phyloP scores from a whole-genome alignment of 2,797 vertebrate genomes.

The Rhinogobio ventralis region DNA sequence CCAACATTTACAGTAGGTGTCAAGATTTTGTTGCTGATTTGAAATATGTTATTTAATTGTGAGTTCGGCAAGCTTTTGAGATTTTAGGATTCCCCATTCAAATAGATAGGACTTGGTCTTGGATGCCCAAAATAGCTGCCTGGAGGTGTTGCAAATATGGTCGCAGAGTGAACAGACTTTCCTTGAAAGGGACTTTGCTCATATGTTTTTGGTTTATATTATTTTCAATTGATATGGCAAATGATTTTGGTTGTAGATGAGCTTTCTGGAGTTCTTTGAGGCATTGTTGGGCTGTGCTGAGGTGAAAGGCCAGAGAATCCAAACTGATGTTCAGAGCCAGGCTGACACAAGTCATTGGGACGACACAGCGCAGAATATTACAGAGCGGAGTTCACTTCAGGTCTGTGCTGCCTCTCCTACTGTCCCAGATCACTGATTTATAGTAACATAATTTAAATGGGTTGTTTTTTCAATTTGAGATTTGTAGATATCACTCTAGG shows the following conservation, averaged over 20 bases:
- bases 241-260: constrained; percentile 77
- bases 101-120: no score
- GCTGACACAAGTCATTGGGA: not conserved
- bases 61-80: no score
- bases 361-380: not conserved
- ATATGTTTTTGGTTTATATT: not conserved
- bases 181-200: no score
- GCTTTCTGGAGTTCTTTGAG: constrained; percentile 94
- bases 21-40: no score
- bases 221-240: not conserved
- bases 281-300: constrained; percentile 84
- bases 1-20: no score
- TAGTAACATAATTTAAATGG: not conserved
- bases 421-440: not conserved
- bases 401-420: constrained; percentile 49
- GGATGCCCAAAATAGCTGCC: no score
- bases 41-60: no score
- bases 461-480: constrained; percentile 32
- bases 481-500: constrained; percentile 28
- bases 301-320: constrained; percentile 64
- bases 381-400: constrained; percentile 33
- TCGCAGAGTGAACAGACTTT: no score
- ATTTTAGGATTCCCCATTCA: no score
- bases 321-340: not conserved
- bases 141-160: no score